Evolutionary conservation across 2,113 vertebrate species (phyloP), one percentile per base, ranked within the genome.

Genomic region (Delphinus delphis): DNA sequence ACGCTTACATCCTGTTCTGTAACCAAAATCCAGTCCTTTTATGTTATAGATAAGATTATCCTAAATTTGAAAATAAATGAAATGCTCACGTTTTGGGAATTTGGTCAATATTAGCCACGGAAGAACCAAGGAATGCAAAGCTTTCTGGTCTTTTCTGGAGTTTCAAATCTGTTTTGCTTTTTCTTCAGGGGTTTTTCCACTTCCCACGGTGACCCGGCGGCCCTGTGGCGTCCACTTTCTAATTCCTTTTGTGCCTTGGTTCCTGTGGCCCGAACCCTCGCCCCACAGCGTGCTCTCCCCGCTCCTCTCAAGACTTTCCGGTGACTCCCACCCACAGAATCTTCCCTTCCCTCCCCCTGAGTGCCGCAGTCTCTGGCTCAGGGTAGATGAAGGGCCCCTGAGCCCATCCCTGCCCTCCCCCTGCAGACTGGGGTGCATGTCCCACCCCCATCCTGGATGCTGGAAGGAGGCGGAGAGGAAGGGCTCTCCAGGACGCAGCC

Each of bases 381-480:
- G 60, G 0, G 3, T 15, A 25, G n/a, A 3, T 21, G 47, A 31
- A 31, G 4, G 23, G 14, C 41, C 26, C 26, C 31, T 1, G 21
- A 88, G 50, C 9, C 79, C 47, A 8, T 3, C 0, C 53, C 53
- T 20, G n/a, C 5, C 63, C 38, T 6, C 3, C 0, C 44, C 41
- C 31, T 5, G 0, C 23, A 23, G 26, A 20, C 33, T 53, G 68
- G 76, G 14, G 20, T 5, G 8, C 4, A 2, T 17, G 31, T 8
- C 5, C 41, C 4, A 1, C 4, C 44, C n/a, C 70, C 12, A 1
- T 4, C 18, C 53, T 26, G 41, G 14, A 20, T 0, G 0, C 26
- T 2, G 63, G 73, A n/a, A 9, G 53, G 36, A 38, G 18, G 67
- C 65, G 3, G 86, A 76, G 18, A 33, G 50, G 1, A 28, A 10